phyloP scores from a whole-genome alignment of 2,888 invertebrate genomes.

The Teleogryllus oceanicus region DNA sequence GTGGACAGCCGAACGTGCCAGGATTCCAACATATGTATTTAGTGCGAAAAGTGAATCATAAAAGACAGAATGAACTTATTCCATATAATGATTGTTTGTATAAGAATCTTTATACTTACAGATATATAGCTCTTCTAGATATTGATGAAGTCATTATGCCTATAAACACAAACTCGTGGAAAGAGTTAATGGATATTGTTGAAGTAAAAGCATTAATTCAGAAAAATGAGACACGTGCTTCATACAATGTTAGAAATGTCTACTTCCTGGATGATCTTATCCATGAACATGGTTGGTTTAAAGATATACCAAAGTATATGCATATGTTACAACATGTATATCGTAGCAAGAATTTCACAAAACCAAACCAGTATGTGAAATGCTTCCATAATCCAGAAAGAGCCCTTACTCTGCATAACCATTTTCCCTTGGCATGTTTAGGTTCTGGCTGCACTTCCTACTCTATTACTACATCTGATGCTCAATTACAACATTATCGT shows the following conservation, averaged over 20 bases:
- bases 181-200: slow-evolving; percentile 69
- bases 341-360: slow-evolving; percentile 84
- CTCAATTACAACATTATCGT: slow-evolving; percentile 90
- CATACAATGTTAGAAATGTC: slow-evolving; percentile 85
- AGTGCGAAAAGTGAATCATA: slow-evolving; percentile 86
- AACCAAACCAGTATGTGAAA: slow-evolving; percentile 89
- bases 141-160: slow-evolving; percentile 96
- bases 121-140: slow-evolving; percentile 86
- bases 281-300: slow-evolving; percentile 75
- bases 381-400: slow-evolving; percentile 90
- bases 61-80: slow-evolving; percentile 90
- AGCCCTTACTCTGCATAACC: slow-evolving; percentile 86
- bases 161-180: slow-evolving; percentile 68
- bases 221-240: slow-evolving; percentile 65
- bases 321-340: slow-evolving; percentile 93
- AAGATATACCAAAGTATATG: slow-evolving; percentile 79
- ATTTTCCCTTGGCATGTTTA: slow-evolving; percentile 84
- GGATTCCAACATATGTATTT: slow-evolving; percentile 85
- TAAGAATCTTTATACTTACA: slow-evolving; percentile 84
- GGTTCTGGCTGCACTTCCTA: slow-evolving; percentile 72
- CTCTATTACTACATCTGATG: slow-evolving; percentile 75
- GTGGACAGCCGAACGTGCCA: slow-evolving; percentile 85
- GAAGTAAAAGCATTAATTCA: slow-evolving; percentile 65
- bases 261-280: slow-evolving; percentile 87
- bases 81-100: slow-evolving; percentile 96